These are phyloP conservation scores for Apamea crenata DNA, from an alignment of 2,888 invertebrate species.

Conservation along the genomic window DNA sequence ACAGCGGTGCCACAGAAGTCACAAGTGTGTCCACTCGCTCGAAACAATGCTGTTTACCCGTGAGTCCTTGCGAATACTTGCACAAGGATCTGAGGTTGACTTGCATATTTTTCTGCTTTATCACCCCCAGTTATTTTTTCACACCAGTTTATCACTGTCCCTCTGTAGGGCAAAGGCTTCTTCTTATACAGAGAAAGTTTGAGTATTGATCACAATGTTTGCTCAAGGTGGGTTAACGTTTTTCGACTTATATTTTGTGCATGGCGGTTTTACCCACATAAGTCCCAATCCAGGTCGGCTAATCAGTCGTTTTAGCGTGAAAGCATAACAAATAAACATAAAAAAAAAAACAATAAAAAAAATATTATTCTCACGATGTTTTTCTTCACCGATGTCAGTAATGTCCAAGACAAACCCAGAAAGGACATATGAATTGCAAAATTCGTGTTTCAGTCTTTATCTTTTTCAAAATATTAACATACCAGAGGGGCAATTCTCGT, in stretches of 20 bases:
- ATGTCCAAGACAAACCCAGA: background rate
- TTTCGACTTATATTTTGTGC: too few species aligned
- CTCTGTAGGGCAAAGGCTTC: background rate
- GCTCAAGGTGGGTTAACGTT: too few species aligned
- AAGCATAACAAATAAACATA: too few species aligned
- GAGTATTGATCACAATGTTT: background rate
- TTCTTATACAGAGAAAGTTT: background rate
- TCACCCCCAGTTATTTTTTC: background rate
- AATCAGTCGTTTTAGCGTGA: too few species aligned
- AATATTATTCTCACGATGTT: background rate
- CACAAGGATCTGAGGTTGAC: background rate
- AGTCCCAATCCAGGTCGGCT: too few species aligned
- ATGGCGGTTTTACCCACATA: too few species aligned
- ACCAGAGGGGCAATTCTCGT: too few species aligned
- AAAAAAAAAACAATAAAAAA: too few species aligned
- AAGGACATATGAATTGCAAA: background rate
- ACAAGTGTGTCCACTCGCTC: constrained; percentile 33
- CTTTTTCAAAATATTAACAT: background rate
- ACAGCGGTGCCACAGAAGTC: constrained; percentile 13
- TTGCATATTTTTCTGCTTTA: background rate
- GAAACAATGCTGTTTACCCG: constrained; percentile 47
- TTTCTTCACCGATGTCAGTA: background rate
- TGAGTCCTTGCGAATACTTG: constrained; percentile 24
- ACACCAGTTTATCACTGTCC: background rate
- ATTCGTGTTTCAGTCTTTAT: background rate